phyloP scores from a whole-genome alignment of 2,113 vertebrate genomes.

The Cairina moschata region DNA sequence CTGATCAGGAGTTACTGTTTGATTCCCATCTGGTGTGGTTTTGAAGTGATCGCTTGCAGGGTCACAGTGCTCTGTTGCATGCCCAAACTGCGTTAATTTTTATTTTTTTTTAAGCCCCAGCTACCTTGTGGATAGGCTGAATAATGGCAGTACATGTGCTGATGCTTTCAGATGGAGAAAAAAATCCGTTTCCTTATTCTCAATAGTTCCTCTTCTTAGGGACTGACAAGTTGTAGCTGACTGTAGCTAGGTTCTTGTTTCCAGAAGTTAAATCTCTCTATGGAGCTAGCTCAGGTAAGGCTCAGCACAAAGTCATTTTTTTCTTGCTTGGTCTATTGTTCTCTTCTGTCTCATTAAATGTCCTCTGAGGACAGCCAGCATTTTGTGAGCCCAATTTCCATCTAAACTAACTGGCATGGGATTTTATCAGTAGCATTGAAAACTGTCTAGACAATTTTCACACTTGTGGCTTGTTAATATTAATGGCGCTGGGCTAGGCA shows the following conservation, averaged over 20 bases:
- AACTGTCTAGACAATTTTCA: background rate
- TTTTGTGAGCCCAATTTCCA: background rate
- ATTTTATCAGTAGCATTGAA: background rate
- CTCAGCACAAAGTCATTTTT: background rate
- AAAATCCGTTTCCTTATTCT: background rate
- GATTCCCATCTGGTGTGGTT: background rate
- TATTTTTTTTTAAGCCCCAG: background rate
- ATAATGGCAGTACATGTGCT: background rate
- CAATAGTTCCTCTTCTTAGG: background rate
- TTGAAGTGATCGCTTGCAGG: too few relatives aligned
- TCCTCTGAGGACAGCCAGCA: background rate
- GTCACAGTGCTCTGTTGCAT: background rate
- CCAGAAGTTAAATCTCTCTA: background rate
- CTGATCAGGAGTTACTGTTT: background rate
- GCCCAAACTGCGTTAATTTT: background rate
- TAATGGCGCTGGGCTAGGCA: background rate
- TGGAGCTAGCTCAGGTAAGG: background rate
- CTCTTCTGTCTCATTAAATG: background rate
- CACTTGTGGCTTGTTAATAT: background rate
- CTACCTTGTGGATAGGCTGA: background rate
- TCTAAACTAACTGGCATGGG: too few relatives aligned
- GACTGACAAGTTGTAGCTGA: background rate
- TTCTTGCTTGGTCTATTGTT: background rate
- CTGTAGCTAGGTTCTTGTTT: background rate
- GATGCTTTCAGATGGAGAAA: background rate